Base-by-base conservation (phyloP, 1,140 invertebrate species). In the Stenopsyche tienmushanensis region DNA sequence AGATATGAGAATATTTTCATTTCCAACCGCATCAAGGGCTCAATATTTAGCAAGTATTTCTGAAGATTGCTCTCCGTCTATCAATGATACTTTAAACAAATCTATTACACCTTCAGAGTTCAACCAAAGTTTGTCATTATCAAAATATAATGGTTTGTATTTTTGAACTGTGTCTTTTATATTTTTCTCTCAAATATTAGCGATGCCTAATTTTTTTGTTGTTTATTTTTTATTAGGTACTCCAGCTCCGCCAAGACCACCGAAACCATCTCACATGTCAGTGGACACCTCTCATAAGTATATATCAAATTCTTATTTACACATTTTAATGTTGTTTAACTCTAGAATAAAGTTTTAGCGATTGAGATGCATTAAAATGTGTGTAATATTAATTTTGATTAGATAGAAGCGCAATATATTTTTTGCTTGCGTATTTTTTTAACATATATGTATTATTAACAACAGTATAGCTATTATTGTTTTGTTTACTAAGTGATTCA, bases 231-330 rank as follows among this genome's bases (percentile, higher is more conserved):
- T 73, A 71, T 34, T 54, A 80, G 78, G 77, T 7, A 76, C 77
- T 3, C 76, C 76, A 0, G 84, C 86, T 10, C 89, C 89, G 7
- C 89, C 90, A 1, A 80, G 89, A 65, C 89, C 89, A n/a, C 90
- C 90, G 0, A 91, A 91, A 77, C 88, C 89, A 3, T 78, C 84
- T n/a, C 83, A 86, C 71, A 72, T 82, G 73, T 26, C 82, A 72
- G 64, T 71, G 10, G 79, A 83, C 21, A 78, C 82, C 64, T 83
- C 80, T 73, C 84, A 86, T 42, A 70, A 70, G 68, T 70, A 70
- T 53, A 62, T 62, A 75, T 74, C 84, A 69, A 83, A n/a, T n/a
- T n/a, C n/a, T n/a, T n/a, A n/a, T n/a, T n/a, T n/a, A n/a, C n/a
- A n/a, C n/a, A n/a, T n/a, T 84, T 73, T 73, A 83, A 65, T 18